Base-by-base conservation (phyloP, 2,888 invertebrate genomes). In the Alloscopus bannaensis region DNA sequence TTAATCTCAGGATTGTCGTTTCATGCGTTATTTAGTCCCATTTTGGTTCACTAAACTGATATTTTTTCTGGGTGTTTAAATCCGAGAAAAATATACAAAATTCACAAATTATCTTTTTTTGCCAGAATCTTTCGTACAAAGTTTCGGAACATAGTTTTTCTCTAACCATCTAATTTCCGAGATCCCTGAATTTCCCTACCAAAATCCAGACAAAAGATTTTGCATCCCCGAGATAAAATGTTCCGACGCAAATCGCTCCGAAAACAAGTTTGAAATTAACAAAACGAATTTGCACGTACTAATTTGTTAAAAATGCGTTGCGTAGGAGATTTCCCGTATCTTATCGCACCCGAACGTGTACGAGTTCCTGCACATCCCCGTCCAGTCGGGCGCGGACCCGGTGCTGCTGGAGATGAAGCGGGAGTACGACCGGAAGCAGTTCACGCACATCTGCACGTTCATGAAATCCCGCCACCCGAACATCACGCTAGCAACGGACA, bases 341-440 rank as follows among this genome's bases (percentile, higher is more conserved):
- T 91, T 99, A 88, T 90, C 91, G 66, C 96, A 98, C 88, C 95
- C 96, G 0, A 90, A 94, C 76, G 98, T 99, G 0, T 99, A 99
- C 88, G 92, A 95, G 79, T 99, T 99, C 88, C 91, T 99, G 0
- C 99, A 99, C 88, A 94, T 99, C 20, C 99, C 99, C 0, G 98
- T 99, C 0, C 99, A 99, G 89, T 95, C 97, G 0, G 99, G 97
- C n/a, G 97, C 97, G 86, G 97, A 99, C 89, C 92, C 93, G 73
- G 98, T 99, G 2, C 89, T 99, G 3, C 91, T 92, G 0, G 98
- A 98, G 84, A 99, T 99, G 99, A 97, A 95, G 89, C 90, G 99
- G 40, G 98, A 99, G 88, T 99, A 99, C 89, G 92, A 93, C 8
- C 88, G 93, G n/a, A 91, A 91, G 0, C 97, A 99, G 87, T 99